These are phyloP conservation scores for Zygogramma bicolorata DNA, from an alignment of 2,888 invertebrate species.

Conservation along the genomic window DNA sequence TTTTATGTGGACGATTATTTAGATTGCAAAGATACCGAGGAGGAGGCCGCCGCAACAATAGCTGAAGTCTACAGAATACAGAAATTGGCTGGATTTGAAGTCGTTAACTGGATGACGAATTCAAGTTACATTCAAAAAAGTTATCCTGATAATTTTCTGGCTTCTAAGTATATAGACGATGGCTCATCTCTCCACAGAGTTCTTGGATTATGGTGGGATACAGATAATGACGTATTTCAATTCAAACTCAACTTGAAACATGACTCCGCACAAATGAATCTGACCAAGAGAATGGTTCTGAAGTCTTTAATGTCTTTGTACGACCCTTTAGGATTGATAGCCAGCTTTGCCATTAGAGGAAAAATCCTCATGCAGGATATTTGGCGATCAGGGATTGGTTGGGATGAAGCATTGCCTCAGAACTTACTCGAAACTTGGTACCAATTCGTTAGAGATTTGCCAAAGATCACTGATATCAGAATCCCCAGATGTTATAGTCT, in stretches of 20 bases:
- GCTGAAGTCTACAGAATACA: neutral
- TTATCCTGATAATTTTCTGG: too few species aligned
- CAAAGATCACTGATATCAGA: neutral
- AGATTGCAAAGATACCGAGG: neutral
- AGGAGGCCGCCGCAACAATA: neutral
- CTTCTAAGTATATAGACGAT: neutral
- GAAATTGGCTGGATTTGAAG: conserved; percentile 22
- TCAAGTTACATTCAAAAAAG: neutral
- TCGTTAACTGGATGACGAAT: conserved; percentile 7
- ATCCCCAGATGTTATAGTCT: neutral
- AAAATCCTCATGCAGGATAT: neutral
- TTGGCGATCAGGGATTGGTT: neutral
- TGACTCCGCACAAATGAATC: too few species aligned
- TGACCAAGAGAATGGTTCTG: conserved; percentile 1
- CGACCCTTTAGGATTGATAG: neutral
- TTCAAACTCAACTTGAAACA: neutral
- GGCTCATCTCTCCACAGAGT: neutral
- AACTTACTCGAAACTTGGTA: neutral
- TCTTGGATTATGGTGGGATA: neutral
- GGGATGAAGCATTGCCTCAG: neutral
- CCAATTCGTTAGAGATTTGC: neutral
- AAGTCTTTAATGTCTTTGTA: neutral
- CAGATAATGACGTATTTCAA: neutral
- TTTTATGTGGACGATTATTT: conserved; percentile 5
- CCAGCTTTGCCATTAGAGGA: conserved; percentile 1